These are phyloP conservation scores for Mirounga angustirostris DNA, from an alignment of 2,113 vertebrate genomes.

Conservation along the genomic window DNA sequence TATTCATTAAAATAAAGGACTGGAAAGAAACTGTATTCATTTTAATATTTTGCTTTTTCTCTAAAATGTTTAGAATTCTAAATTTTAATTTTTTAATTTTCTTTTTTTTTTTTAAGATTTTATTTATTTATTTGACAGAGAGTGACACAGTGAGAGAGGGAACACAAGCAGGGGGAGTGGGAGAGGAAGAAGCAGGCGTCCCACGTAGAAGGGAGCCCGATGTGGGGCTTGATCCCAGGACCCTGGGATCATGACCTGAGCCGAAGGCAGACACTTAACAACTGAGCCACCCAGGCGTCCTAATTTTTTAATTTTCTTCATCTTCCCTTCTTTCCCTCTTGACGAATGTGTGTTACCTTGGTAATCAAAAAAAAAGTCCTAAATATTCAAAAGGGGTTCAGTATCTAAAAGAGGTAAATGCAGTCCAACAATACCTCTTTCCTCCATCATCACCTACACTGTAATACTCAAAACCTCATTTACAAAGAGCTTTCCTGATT, in stretches of 20 bases:
- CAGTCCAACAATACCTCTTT: not conserved
- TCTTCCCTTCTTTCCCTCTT: not conserved
- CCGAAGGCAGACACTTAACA: too few species aligned
- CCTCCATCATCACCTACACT: not conserved
- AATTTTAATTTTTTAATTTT: not conserved
- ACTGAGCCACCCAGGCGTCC: too few species aligned
- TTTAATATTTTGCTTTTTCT: slow-evolving; percentile 5
- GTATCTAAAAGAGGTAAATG: not conserved
- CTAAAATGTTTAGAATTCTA: slow-evolving; percentile 1
- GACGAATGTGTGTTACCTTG: not conserved
- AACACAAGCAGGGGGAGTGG: too few species aligned
- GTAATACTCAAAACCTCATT: not conserved
- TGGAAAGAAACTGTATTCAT: not conserved
- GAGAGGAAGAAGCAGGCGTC: too few species aligned
- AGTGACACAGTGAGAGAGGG: too few species aligned
- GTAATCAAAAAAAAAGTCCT: not conserved
- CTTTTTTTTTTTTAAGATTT: too few species aligned
- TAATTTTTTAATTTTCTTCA: not conserved
- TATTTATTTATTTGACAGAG: too few species aligned
- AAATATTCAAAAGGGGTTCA: not conserved
- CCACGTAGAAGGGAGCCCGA: too few species aligned
- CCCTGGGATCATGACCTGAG: too few species aligned
- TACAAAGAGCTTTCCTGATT: not conserved
- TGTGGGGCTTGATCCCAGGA: too few species aligned
- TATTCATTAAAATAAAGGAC: not conserved